Percentiles rank a stretch among this genome's conserved stretches.
Evolutionary conservation across 1,140 invertebrate genomes (phyloP).

Genomic region (Drosophila arawakana): DNA sequence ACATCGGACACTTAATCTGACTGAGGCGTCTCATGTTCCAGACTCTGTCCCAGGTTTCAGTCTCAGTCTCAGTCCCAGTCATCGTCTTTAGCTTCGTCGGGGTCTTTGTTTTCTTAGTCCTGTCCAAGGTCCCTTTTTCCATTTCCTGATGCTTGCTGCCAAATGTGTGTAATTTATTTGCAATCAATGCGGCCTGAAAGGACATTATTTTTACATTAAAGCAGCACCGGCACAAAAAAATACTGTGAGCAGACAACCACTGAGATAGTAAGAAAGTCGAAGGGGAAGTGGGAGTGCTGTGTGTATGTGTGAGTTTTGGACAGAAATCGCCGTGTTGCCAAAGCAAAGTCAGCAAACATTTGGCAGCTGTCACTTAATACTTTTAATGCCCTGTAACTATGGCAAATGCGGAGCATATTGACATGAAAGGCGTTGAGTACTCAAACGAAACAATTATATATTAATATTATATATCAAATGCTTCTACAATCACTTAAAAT

Average conservation of each 20-base stretch:
- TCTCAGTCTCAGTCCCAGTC: not conserved
- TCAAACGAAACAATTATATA: too few species aligned
- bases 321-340: constrained; percentile 47
- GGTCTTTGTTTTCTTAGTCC: not conserved
- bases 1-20: constrained; percentile 71
- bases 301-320: constrained; percentile 15
- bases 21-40: not conserved
- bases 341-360: constrained; percentile 62
- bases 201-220: constrained; percentile 82
- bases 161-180: constrained; percentile 78
- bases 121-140: not conserved
- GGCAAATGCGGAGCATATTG: not conserved
- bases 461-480: too few species aligned
- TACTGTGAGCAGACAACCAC: not conserved
- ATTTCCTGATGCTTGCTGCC: constrained; percentile 20
- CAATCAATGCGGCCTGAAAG: constrained; percentile 75
- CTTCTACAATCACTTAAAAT: too few species aligned
- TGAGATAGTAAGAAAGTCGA: constrained; percentile 11
- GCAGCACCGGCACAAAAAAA: constrained; percentile 5
- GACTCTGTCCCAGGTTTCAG: not conserved
- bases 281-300: not conserved
- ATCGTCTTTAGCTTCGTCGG: not conserved
- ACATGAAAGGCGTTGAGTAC: not conserved
- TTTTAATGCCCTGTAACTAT: constrained; percentile 36
- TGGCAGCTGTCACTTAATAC: constrained; percentile 75